Conservation (phyloP, 2,888 invertebrate species). For the Falcaria lacertinaria region DNA sequence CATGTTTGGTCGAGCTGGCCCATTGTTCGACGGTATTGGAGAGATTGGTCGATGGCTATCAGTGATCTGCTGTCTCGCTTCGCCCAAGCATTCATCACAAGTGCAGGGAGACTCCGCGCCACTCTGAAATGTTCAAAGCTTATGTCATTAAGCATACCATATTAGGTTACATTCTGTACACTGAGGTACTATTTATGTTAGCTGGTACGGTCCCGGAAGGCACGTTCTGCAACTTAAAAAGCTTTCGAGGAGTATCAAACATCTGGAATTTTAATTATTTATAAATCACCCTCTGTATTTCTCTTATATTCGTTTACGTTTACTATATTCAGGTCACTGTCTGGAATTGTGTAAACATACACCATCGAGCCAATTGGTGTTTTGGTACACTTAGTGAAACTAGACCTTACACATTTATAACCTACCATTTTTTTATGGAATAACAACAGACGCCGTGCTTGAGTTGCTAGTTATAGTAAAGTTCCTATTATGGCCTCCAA, state of each 20-base stretch:
- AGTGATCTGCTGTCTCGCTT: conserved; percentile 24
- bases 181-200: not conserved
- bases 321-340: not conserved
- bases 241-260: not conserved
- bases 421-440: no score
- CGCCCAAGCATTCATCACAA: conserved; percentile 66
- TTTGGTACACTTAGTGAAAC: no score
- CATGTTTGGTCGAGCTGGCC: conserved; percentile 35
- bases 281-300: no score
- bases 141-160: not conserved
- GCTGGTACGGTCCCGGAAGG: not conserved
- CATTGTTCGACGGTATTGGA: conserved; percentile 36
- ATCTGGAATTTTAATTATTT: no score
- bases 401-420: no score
- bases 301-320: not conserved
- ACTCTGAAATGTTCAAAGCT: conserved; percentile 50
- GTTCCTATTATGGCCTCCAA: no score
- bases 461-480: no score
- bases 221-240: not conserved
- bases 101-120: conserved; percentile 66
- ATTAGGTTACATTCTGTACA: not conserved
- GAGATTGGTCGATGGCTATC: conserved; percentile 14
- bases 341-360: not conserved
- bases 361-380: no score
- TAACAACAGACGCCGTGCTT: no score